Conservation (phyloP, 1,140 invertebrate genomes). For the Drosophila repleta region DNA sequence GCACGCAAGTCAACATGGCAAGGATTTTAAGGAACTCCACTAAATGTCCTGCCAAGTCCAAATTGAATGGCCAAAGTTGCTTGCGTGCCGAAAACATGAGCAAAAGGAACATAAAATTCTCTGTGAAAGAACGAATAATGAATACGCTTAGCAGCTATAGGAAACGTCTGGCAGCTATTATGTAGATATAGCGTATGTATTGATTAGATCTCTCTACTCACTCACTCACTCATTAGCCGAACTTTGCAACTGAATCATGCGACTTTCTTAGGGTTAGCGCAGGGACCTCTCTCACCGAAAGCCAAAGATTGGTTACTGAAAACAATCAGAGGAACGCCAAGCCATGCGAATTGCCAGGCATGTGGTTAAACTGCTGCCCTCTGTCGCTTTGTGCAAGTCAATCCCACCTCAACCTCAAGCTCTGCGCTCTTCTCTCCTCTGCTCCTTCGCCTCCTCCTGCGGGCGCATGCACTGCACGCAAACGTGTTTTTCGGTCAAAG, state of each 20-base stretch:
- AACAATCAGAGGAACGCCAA: slow-evolving; percentile 57
- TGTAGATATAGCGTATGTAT: background rate
- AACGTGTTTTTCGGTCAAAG: slow-evolving; percentile 19
- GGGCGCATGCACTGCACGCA: slow-evolving; percentile 29
- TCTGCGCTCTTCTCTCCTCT: background rate
- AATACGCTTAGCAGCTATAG: background rate
- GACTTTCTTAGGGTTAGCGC: background rate
- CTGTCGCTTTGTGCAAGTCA: background rate
- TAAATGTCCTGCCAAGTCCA: slow-evolving; percentile 11
- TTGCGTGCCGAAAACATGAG: slow-evolving; percentile 53
- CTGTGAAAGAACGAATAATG: background rate
- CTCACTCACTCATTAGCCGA: background rate
- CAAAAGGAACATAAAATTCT: background rate
- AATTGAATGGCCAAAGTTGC: slow-evolving; percentile 49
- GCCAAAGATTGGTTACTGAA: slow-evolving; percentile 27
- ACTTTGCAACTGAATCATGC: background rate
- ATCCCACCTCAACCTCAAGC: background rate
- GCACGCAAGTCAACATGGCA: slow-evolving; percentile 52
- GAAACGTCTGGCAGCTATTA: too few species aligned
- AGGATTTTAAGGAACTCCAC: slow-evolving; percentile 24
- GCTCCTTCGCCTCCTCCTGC: background rate
- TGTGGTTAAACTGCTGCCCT: slow-evolving; percentile 16
- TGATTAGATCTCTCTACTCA: background rate
- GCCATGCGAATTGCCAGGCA: slow-evolving; percentile 26
- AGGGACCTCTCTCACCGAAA: background rate